phyloP scores from a whole-genome alignment of 2,888 invertebrate genomes.

The Xanthorhoe spadicearia region DNA sequence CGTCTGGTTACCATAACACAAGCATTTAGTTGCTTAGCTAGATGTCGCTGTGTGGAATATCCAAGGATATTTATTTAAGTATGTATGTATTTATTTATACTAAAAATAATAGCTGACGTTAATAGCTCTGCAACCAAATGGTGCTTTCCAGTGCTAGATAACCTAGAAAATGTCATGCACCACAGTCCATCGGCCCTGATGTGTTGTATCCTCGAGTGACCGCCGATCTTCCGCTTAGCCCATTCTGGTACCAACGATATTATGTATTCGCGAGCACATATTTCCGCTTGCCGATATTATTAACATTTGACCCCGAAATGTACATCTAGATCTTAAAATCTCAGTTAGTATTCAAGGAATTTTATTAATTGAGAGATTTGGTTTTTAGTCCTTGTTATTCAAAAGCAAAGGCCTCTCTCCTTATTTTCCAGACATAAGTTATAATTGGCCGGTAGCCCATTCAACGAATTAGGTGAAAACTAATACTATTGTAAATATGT shows the following conservation, averaged over 20 bases:
- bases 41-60: too few species aligned
- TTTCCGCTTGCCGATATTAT: constrained; percentile 82
- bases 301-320: constrained; percentile 79
- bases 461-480: too few species aligned
- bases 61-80: too few species aligned
- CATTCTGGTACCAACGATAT: constrained; percentile 56
- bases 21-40: too few species aligned
- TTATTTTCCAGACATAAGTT: too few species aligned
- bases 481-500: too few species aligned
- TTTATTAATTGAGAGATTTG: neutral
- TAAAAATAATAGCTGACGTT: neutral
- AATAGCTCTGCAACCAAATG: neutral
- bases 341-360: neutral
- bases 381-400: too few species aligned
- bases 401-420: too few species aligned
- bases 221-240: constrained; percentile 65
- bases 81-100: too few species aligned
- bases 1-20: too few species aligned
- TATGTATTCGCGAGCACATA: constrained; percentile 77
- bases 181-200: constrained; percentile 59
- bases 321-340: constrained; percentile 27
- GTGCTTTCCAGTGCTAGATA: neutral
- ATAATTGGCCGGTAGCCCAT: too few species aligned
- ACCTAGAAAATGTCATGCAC: constrained; percentile 35
- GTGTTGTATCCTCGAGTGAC: constrained; percentile 62